A percentile compares a stretch with the other conserved stretches of the same genome.
These are phyloP conservation scores for Lophius piscatorius DNA, from an alignment of 2,113 vertebrate genomes.

Conservation along the genomic window DNA sequence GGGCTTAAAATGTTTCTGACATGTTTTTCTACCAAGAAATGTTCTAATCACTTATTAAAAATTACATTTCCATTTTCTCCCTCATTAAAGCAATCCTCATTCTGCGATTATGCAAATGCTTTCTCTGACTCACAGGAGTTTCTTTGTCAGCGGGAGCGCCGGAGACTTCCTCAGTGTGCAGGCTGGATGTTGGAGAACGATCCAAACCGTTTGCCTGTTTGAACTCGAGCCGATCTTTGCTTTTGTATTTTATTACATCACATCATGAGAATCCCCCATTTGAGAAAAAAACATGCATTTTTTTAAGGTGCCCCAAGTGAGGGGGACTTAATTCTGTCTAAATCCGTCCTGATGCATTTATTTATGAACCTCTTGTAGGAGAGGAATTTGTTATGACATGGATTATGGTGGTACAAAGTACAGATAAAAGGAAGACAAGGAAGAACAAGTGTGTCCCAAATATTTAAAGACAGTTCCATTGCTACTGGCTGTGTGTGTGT, in stretches of 20 bases:
- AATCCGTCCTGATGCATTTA: constrained; percentile 8
- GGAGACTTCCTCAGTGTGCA: too few relatives aligned
- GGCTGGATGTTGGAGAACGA: too few relatives aligned
- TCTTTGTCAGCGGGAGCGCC: too few relatives aligned
- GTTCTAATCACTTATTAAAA: too few relatives aligned
- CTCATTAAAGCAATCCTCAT: too few relatives aligned
- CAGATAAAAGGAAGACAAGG: constrained; percentile 9
- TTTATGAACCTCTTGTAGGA: constrained; percentile 9
- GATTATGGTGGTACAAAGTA: constrained; percentile 5
- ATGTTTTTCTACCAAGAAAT: too few relatives aligned
- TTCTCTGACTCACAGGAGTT: too few relatives aligned
- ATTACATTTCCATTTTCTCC: too few relatives aligned
- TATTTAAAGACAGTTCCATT: not conserved
- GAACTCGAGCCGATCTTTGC: constrained; percentile 8
- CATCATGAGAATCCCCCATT: not conserved
- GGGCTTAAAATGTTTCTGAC: too few relatives aligned
- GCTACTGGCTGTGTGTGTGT: not conserved
- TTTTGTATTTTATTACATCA: not conserved
- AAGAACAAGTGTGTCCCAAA: not conserved
- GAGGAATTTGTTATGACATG: not conserved
- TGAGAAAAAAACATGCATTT: not conserved
- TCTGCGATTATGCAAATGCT: too few relatives aligned
- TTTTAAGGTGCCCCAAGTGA: not conserved
- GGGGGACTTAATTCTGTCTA: not conserved
- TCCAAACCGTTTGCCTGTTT: not conserved